Evolutionary conservation across 1,140 invertebrate species (phyloP).

Genomic region (Rhopalosiphum padi): DNA sequence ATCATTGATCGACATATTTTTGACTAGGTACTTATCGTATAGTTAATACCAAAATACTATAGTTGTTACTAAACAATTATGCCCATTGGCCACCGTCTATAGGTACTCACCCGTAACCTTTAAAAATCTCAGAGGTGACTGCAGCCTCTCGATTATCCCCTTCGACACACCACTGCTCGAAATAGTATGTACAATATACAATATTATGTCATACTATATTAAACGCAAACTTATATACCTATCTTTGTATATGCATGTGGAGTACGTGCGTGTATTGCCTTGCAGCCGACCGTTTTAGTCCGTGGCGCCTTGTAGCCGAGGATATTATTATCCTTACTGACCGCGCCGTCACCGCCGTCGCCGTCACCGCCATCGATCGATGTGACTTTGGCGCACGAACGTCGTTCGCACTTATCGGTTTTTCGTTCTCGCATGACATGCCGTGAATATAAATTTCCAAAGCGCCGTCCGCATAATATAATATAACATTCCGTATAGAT

Average conservation of each 20-base stretch:
- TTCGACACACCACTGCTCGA: background rate
- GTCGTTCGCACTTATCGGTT: slow-evolving; percentile 1
- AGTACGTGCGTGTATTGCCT: background rate
- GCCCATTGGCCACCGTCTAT: too few species aligned
- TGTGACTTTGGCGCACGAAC: background rate
- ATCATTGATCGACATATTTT: too few species aligned
- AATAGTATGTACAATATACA: too few species aligned
- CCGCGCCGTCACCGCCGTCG: background rate
- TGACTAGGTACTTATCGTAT: too few species aligned
- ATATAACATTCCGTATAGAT: background rate
- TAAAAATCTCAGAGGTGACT: background rate
- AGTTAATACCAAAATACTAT: too few species aligned
- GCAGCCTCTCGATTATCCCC: background rate
- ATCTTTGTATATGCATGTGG: background rate
- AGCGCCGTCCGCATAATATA: background rate
- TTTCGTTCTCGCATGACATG: background rate
- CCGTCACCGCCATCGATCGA: background rate
- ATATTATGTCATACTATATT: background rate
- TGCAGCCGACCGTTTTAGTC: background rate
- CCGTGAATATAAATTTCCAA: background rate
- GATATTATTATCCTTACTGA: background rate
- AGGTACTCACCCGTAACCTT: background rate
- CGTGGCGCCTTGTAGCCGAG: background rate
- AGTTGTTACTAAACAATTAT: too few species aligned
- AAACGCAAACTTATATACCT: background rate